These are phyloP conservation scores for Atrina japonica DNA, from an alignment of 2,888 invertebrate genomes.

Conservation along the genomic window DNA sequence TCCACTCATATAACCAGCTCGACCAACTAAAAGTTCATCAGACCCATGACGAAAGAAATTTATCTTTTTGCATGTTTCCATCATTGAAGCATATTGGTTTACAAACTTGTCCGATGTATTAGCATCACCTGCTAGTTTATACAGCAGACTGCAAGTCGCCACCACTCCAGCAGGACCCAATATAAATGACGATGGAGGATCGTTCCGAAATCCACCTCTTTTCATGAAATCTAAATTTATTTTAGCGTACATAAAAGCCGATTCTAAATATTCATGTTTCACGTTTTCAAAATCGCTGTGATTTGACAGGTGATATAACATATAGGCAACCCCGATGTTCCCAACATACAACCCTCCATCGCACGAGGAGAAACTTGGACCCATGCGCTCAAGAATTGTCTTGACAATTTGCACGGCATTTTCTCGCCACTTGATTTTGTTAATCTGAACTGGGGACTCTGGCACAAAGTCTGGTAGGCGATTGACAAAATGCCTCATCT, in stretches of 20 bases:
- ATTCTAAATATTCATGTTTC: constrained; percentile 82
- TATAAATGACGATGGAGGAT: constrained; percentile 87
- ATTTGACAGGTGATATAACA: constrained; percentile 87
- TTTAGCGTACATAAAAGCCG: constrained; percentile 85
- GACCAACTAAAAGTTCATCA: constrained; percentile 92
- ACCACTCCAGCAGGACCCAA: constrained; percentile 90
- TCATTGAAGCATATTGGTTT: constrained; percentile 81
- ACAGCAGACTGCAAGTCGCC: constrained; percentile 84
- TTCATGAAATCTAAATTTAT: constrained; percentile 84
- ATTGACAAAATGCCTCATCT: constrained; percentile 72
- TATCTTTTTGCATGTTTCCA: constrained; percentile 80
- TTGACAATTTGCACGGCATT: constrained; percentile 57
- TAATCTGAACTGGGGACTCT: constrained; percentile 56
- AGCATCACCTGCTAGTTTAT: constrained; percentile 80
- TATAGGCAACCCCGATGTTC: constrained; percentile 87
- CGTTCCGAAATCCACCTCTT: constrained; percentile 77
- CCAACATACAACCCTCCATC: constrained; percentile 88
- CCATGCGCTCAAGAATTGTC: constrained; percentile 62
- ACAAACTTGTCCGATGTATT: constrained; percentile 48
- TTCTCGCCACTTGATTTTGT: constrained; percentile 62
- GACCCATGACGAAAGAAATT: constrained; percentile 82
- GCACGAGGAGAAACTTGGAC: constrained; percentile 64
- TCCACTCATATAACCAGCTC: constrained; percentile 91
- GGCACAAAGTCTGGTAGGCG: constrained; percentile 62
- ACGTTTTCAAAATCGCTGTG: constrained; percentile 79